Percentiles rank a stretch among this genome's conserved stretches.
These are phyloP conservation scores for Aporophyla lueneburgensis DNA, from an alignment of 2,888 invertebrate species.

Conservation along the genomic window DNA sequence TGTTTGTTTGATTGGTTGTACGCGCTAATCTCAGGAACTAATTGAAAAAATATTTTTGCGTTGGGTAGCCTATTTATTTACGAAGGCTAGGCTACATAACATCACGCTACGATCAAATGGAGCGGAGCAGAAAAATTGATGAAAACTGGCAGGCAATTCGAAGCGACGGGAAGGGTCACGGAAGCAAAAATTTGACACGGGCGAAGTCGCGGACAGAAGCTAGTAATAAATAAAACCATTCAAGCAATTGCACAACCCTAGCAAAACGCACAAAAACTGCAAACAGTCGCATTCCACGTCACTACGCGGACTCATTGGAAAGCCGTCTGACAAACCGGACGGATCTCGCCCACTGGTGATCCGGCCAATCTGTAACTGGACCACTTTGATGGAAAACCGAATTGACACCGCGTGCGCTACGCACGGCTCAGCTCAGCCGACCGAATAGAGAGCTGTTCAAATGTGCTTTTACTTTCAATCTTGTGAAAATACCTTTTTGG, in stretches of 20 bases:
- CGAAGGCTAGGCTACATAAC: no score
- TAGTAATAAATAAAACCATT: background rate
- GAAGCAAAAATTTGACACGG: no score
- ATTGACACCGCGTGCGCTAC: conserved; percentile 51
- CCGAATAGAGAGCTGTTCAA: conserved; percentile 6
- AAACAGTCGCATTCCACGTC: conserved; percentile 43
- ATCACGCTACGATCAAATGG: no score
- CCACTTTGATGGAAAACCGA: conserved; percentile 62
- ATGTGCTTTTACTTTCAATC: conserved; percentile 28
- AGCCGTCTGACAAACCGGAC: conserved; percentile 41
- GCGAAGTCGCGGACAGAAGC: no score
- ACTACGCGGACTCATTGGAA: conserved; percentile 61
- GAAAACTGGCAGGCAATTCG: no score
- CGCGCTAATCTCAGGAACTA: no score
- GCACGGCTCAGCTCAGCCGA: conserved; percentile 6
- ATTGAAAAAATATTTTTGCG: no score
- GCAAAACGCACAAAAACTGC: background rate
- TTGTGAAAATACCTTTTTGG: background rate
- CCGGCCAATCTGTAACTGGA: conserved; percentile 66
- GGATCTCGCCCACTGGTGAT: conserved; percentile 32
- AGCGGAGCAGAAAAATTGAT: no score
- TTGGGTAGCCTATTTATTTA: no score
- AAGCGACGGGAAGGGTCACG: no score
- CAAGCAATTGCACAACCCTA: background rate
- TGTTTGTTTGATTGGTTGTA: no score